A percentile compares a stretch with the other conserved stretches of the same genome.
Evolutionary conservation across 37 sponge, comb jelly and placozoan genomes (phyloP).

Genomic region (Chondrilla cf. caribensis): DNA sequence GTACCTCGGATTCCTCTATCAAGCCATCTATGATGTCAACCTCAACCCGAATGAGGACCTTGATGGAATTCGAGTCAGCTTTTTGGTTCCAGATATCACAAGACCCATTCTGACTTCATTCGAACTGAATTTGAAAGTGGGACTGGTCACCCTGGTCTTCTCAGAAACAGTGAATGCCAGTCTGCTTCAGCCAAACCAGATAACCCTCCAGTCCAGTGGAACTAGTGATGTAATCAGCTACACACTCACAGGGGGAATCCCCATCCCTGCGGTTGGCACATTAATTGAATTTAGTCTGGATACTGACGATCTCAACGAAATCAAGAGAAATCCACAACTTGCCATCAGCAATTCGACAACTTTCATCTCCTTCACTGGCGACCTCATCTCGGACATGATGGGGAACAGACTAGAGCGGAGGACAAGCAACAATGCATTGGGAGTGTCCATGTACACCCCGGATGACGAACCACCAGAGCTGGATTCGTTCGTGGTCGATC

Average conservation of each 20-base stretch:
- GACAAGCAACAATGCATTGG: slow-evolving; percentile 34
- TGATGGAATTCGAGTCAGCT: slow-evolving; percentile 20
- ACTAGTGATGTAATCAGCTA: slow-evolving; percentile 10
- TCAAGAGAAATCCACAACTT: slow-evolving; percentile 54
- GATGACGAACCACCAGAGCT: slow-evolving; percentile 52
- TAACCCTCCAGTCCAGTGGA: slow-evolving; percentile 45
- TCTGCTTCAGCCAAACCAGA: slow-evolving; percentile 42
- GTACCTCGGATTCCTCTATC: slow-evolving; percentile 45
- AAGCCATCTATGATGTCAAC: slow-evolving; percentile 48
- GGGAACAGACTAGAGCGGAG: slow-evolving; percentile 62
- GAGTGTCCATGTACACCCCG: slow-evolving; percentile 25
- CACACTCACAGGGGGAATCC: slow-evolving; percentile 60
- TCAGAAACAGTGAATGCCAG: slow-evolving; percentile 80
- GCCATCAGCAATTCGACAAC: slow-evolving; percentile 50
- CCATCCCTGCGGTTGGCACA: slow-evolving; percentile 26
- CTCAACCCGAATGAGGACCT: slow-evolving; percentile 61
- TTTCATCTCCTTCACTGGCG: slow-evolving; percentile 62
- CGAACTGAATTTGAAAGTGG: slow-evolving; percentile 66
- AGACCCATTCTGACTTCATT: slow-evolving; percentile 63
- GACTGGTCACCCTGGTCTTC: slow-evolving; percentile 53
- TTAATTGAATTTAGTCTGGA: slow-evolving; percentile 45
- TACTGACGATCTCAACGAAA: slow-evolving; percentile 42
- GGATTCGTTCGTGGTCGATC: slow-evolving; percentile 43
- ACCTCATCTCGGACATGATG: slow-evolving; percentile 78
- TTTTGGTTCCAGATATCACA: slow-evolving; percentile 36